phyloP scores from a whole-genome alignment of 2,797 vertebrate species.

The Poecilia velifera region DNA sequence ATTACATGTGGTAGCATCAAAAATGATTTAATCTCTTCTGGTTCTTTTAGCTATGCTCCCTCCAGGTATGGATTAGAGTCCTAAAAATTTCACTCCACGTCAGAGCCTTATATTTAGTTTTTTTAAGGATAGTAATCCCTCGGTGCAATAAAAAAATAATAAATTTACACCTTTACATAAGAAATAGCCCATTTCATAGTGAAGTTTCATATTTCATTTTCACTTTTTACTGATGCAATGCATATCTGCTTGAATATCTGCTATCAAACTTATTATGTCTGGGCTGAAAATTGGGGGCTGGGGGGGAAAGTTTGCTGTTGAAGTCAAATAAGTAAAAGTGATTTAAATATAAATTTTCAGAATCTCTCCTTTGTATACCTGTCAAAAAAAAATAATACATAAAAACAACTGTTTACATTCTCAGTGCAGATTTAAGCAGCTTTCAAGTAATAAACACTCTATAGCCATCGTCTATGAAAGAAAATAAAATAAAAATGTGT shows the following conservation, averaged over 20 bases:
- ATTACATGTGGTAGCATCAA: background rate
- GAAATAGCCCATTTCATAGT: background rate
- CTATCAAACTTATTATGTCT: background rate
- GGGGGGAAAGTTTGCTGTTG: too few species aligned
- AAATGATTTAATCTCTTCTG: conserved; percentile 3
- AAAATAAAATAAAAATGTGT: too few species aligned
- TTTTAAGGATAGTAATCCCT: conserved; percentile 15
- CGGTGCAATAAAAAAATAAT: background rate
- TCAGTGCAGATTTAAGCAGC: too few species aligned
- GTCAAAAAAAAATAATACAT: too few species aligned
- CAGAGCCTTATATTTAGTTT: conserved; percentile 5
- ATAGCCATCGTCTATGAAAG: too few species aligned
- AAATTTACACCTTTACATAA: background rate
- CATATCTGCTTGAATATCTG: background rate
- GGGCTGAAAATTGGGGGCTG: background rate
- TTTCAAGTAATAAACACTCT: too few species aligned
- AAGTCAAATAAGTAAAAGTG: too few species aligned
- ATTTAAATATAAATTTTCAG: too few species aligned
- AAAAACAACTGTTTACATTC: too few species aligned
- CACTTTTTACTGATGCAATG: background rate
- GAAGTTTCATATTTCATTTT: background rate
- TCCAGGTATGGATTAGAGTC: conserved; percentile 8
- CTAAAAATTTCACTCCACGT: conserved; percentile 3
- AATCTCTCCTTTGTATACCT: too few species aligned
- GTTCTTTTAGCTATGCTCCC: conserved; percentile 1